Conservation (phyloP, 2,888 invertebrate species). For the Oeneis ivallda region DNA sequence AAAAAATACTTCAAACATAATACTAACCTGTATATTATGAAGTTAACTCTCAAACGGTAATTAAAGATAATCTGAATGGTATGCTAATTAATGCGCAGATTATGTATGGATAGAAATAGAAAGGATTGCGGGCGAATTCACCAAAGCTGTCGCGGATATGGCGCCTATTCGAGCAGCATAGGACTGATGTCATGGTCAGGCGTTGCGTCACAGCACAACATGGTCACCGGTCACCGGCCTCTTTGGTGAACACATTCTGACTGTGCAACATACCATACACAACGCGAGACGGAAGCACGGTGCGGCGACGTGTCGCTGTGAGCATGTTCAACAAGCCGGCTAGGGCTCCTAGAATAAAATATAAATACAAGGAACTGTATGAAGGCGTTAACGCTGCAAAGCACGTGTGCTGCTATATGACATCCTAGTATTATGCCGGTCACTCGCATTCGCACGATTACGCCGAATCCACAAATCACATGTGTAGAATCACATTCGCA, state of each 20-base stretch:
- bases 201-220: constrained; percentile 57
- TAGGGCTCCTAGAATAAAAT: no score
- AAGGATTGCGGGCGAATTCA: constrained; percentile 47
- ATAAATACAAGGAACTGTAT: no score
- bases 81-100: constrained; percentile 13
- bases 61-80: neutral
- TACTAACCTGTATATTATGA: no score
- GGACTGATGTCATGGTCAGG: constrained; percentile 70
- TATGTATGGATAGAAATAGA: constrained; percentile 34
- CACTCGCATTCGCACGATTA: no score
- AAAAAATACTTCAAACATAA: neutral
- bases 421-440: no score
- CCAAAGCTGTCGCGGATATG: constrained; percentile 55
- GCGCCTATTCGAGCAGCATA: constrained; percentile 37
- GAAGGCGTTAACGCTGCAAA: no score
- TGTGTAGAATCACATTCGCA: no score
- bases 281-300: neutral
- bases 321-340: no score
- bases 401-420: no score
- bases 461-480: no score
- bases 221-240: constrained; percentile 23
- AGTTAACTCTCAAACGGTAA: neutral
- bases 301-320: neutral
- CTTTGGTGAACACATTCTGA: neutral
- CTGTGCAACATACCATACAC: neutral